Conservation (phyloP, 1,140 invertebrate species). For the Drosophila arawakana region DNA sequence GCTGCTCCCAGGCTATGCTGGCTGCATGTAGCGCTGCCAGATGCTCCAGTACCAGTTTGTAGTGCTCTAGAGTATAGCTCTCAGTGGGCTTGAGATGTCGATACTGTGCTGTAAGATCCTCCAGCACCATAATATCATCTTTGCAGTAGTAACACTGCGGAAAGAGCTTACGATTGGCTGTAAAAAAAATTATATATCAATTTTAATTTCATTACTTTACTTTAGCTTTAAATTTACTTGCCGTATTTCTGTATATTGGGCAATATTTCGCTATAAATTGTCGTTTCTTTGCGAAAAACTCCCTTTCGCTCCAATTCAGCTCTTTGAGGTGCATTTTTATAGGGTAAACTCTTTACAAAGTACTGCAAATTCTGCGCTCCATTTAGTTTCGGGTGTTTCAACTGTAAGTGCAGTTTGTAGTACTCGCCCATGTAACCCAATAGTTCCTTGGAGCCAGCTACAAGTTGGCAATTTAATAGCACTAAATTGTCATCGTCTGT, state of each 20-base stretch:
- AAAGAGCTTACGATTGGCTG: conserved; percentile 60
- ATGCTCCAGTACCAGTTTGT: conserved; percentile 75
- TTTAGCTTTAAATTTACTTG: conserved; percentile 9
- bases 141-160: conserved; percentile 62
- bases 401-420: conserved; percentile 57
- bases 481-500: conserved; percentile 35
- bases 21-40: conserved; percentile 84
- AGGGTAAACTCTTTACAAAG: conserved; percentile 72
- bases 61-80: conserved; percentile 59
- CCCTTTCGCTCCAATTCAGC: conserved; percentile 74
- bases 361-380: conserved; percentile 43
- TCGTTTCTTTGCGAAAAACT: conserved; percentile 66
- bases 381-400: conserved; percentile 9
- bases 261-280: conserved; percentile 57
- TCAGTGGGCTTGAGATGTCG: conserved; percentile 68
- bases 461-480: conserved; percentile 36
- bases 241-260: conserved; percentile 73
- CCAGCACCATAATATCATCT: conserved; percentile 81
- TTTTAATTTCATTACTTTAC: background rate
- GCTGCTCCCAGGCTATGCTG: conserved; percentile 79
- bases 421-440: conserved; percentile 80
- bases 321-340: conserved; percentile 57
- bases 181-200: background rate
- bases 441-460: conserved; percentile 55
- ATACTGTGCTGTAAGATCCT: conserved; percentile 73